phyloP scores from a whole-genome alignment of 2,113 vertebrate species.

The Apaloderma vittatum region DNA sequence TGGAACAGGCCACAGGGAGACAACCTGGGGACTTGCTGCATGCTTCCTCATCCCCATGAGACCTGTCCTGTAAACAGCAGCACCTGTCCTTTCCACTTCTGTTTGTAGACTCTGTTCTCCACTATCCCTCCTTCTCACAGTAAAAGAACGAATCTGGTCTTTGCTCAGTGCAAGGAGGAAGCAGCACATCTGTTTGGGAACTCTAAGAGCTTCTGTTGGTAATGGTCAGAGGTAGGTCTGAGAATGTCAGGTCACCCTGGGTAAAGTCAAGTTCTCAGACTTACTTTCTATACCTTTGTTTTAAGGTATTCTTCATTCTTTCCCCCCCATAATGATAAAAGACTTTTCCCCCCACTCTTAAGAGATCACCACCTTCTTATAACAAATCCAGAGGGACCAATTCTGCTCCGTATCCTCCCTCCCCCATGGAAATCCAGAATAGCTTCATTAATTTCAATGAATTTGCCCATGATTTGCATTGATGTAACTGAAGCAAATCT shows the following conservation, averaged over 20 bases:
- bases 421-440: not conserved
- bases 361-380: not conserved
- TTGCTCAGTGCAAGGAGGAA: not conserved
- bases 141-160: not conserved
- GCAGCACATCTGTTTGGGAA: not conserved
- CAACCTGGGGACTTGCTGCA: not conserved
- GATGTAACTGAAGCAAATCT: slow-evolving; percentile 29
- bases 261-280: not conserved
- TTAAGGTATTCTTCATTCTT: not conserved
- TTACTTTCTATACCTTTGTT: not conserved
- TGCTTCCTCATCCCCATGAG: not conserved
- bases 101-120: not conserved
- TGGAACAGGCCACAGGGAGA: not conserved
- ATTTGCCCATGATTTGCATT: slow-evolving; percentile 35
- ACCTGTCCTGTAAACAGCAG: not conserved
- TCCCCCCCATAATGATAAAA: not conserved
- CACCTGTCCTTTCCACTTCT: not conserved
- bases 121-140: not conserved
- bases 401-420: not conserved
- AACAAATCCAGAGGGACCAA: not conserved
- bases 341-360: not conserved
- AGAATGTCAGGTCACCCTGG: not conserved
- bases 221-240: not conserved
- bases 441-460: not conserved
- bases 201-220: not conserved